phyloP scores from a whole-genome alignment of 2,113 vertebrate species.

The Pollimyrus isidori region DNA sequence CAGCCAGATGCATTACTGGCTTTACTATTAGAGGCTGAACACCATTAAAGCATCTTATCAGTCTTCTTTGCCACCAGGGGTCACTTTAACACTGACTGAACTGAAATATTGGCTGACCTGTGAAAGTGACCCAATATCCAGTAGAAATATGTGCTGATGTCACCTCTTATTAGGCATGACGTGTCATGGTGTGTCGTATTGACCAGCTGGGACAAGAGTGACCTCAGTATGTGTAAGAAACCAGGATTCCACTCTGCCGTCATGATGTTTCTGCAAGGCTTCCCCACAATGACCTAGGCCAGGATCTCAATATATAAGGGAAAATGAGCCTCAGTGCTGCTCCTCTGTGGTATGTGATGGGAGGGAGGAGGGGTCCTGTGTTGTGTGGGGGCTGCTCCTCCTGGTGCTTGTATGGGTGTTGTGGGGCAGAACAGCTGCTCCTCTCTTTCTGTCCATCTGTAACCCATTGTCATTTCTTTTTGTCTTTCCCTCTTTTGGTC shows the following conservation, averaged over 20 bases:
- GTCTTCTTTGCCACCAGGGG: constrained; percentile 2
- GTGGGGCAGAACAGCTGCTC: not conserved
- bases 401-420: not conserved
- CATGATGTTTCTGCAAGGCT: not conserved
- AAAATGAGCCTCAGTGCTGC: not conserved
- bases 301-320: not conserved
- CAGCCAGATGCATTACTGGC: not conserved
- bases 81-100: constrained; percentile 1
- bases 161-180: not conserved
- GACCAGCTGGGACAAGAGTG: not conserved
- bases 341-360: not conserved
- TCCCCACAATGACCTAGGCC: not conserved
- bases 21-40: not conserved
- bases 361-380: not conserved
- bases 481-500: not conserved
- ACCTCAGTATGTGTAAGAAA: not conserved
- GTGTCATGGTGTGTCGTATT: not conserved
- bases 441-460: not conserved
- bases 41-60: not conserved
- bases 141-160: not conserved
- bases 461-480: not conserved
- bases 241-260: not conserved
- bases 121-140: not conserved
- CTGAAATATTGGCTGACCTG: not conserved
- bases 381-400: no score